Evolutionary conservation across 2,797 vertebrate genomes (phyloP).

Genomic region (Aselliscus stoliczkanus): DNA sequence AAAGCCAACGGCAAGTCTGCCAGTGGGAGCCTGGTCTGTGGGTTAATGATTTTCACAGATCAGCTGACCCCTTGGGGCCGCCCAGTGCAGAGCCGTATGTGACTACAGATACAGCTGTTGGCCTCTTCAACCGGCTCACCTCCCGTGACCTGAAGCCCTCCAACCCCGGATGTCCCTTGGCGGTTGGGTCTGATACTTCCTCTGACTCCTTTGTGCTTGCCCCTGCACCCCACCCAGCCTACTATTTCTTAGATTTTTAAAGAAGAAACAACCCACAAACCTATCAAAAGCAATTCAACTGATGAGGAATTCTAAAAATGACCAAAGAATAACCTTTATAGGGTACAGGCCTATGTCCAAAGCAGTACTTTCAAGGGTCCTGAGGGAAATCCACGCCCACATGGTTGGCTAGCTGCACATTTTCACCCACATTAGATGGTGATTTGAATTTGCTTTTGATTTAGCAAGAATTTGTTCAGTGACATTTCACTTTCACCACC

Average conservation of each 20-base stretch:
- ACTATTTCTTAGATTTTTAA: constrained; percentile 5
- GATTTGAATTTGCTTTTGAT: constrained; percentile 31
- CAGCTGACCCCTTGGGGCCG: not conserved
- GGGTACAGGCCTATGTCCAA: not conserved
- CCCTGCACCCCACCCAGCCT: not conserved
- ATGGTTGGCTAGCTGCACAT: not conserved
- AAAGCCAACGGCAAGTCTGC: not conserved
- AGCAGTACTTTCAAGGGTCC: not conserved
- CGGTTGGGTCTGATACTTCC: not conserved
- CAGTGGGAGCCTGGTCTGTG: not conserved
- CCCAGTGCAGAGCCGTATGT: not conserved
- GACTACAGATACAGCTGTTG: not conserved
- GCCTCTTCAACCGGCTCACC: not conserved
- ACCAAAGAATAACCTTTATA: not conserved
- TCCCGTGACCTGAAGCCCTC: not conserved
- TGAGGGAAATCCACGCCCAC: not conserved
- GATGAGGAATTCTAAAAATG: constrained; percentile 12
- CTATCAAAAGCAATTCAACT: constrained; percentile 18
- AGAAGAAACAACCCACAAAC: constrained; percentile 34
- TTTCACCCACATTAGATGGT: not conserved
- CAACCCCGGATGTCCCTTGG: not conserved
- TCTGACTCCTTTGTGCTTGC: not conserved
- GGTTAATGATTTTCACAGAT: not conserved
- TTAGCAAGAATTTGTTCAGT: not conserved
- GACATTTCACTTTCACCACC: not conserved